Base-by-base conservation (phyloP, 2,888 invertebrate species). In the Allygus modestus region DNA sequence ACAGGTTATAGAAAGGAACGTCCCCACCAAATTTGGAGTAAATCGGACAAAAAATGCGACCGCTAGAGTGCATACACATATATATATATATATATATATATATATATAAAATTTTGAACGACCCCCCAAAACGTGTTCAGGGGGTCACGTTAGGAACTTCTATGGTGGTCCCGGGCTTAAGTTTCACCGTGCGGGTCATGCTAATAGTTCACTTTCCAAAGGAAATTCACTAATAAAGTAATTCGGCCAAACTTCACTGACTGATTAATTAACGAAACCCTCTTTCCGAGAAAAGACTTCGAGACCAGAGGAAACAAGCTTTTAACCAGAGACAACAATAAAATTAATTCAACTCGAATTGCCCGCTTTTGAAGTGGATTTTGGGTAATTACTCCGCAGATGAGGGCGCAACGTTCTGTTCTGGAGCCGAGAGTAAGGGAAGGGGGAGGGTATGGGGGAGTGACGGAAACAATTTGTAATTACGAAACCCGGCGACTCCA, bases 391-490 rank as follows among this genome's bases (percentile, higher is more conserved):
- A 79, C 77, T 51, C 31, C 20, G 20, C 54, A 23, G 54, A 12
- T 23, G 54, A 65, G 65, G 65, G 65, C 20, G 58, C 58, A 58
- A 26, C 20, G 23, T 26, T 23, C 58, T 54, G 54, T 31, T 65
- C n/a, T 71, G 73, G 73, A 43, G 73, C 28, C 5, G 23, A 15
- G n/a, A n/a, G n/a, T n/a, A 17, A 43, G 20, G 73, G 11, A 9
- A 2, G 73, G 43, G 33, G 58, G 54, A 11, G 79, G 26, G 79
- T 5, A 26, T 9, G 33, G 37, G 79, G 79, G 54, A 31, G 31
- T 28, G 58, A 31, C 28, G 79, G 54, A 79, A 79, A 79, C 79
- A 79, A 79, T 79, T 79, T 79, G 79, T 79, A 79, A 79, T 79
- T 79, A 58, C 79, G 79, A 33, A 54, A 26, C 37, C 37, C 46